Evolutionary conservation across 2,113 vertebrate genomes (phyloP).

Genomic region (Craseonycteris thonglongyai): DNA sequence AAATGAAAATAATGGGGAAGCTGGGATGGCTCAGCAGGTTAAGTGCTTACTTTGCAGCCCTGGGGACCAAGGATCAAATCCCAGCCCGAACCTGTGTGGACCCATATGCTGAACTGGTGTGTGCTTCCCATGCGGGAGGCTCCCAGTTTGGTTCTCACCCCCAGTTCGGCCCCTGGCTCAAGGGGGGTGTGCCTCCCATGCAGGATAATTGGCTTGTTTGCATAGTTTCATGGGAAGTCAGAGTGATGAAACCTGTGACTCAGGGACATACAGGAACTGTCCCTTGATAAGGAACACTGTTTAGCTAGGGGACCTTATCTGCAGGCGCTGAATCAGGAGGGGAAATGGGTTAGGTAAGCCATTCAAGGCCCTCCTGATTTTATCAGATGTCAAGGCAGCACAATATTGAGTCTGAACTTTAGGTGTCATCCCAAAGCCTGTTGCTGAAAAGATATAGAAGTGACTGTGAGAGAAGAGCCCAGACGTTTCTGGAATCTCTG

Average conservation of each 20-base stretch:
- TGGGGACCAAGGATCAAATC: too few relatives aligned
- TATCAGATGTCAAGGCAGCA: not conserved
- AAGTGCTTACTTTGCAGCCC: too few relatives aligned
- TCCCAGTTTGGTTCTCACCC: too few relatives aligned
- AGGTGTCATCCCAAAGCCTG: not conserved
- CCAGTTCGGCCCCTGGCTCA: too few relatives aligned
- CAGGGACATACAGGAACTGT: not conserved
- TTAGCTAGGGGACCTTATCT: not conserved
- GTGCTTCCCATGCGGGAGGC: too few relatives aligned
- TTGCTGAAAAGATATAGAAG: not conserved
- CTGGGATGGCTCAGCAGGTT: too few relatives aligned
- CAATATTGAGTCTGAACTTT: not conserved
- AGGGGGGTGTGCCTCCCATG: not conserved
- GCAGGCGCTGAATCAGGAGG: not conserved
- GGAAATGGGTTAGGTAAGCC: not conserved
- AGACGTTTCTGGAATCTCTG: not conserved
- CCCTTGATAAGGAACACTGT: not conserved
- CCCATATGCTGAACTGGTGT: too few relatives aligned
- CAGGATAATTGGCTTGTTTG: not conserved
- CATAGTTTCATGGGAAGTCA: not conserved
- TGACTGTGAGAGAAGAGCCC: too few relatives aligned
- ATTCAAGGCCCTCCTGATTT: not conserved
- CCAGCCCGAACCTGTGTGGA: too few relatives aligned
- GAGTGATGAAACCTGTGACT: not conserved
- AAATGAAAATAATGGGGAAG: slow-evolving; percentile 16